A percentile compares a stretch with the other conserved stretches of the same genome.
These are phyloP conservation scores for Recurvirostra avosetta DNA, from an alignment of 2,113 vertebrate genomes.

Conservation along the genomic window DNA sequence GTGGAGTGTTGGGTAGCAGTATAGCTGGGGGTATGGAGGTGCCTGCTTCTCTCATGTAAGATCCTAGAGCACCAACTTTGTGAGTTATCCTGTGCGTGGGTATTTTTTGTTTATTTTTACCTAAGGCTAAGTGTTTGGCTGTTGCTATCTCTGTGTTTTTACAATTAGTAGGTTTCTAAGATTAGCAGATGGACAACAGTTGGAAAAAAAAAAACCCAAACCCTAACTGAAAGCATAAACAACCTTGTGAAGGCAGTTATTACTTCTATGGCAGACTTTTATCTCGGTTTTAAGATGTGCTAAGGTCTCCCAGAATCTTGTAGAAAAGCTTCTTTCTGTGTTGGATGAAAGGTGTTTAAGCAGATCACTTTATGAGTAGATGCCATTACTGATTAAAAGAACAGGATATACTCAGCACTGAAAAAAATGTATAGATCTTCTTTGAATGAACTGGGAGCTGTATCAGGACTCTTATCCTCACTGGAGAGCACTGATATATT, in stretches of 20 bases:
- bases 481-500: neutral
- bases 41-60: rapidly evolving
- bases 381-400: neutral
- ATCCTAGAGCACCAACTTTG: rapidly evolving
- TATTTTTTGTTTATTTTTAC: neutral
- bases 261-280: neutral
- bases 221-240: neutral
- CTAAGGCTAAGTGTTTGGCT: neutral
- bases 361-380: neutral
- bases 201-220: neutral
- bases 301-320: neutral
- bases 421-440: neutral
- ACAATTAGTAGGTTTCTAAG: neutral
- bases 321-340: neutral
- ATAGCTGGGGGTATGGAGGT: rapidly evolving
- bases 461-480: neutral
- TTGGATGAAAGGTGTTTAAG: neutral
- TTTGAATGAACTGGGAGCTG: neutral
- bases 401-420: neutral
- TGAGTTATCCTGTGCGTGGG: neutral
- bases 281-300: neutral
- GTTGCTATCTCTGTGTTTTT: neutral
- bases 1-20: rapidly evolving
- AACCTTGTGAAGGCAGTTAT: neutral
- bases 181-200: neutral